Conservation (phyloP, 1,140 invertebrate genomes). For the Pseudachorutes palmiensis region DNA sequence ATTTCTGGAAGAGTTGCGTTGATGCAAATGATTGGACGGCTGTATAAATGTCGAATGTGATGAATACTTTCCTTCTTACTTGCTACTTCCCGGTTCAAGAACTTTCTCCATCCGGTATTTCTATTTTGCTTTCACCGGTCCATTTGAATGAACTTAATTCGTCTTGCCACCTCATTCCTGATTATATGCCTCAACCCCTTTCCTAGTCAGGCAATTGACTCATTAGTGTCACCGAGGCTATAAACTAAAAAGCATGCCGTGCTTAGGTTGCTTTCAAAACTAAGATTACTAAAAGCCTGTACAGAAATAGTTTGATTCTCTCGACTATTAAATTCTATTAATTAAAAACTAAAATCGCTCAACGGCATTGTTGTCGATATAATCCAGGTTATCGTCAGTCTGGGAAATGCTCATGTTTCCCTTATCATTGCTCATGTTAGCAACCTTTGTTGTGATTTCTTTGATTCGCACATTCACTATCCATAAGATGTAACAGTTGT, state of each 20-base stretch:
- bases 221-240: neutral
- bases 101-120: slow-evolving; percentile 5
- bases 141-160: neutral
- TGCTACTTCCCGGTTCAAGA: slow-evolving; percentile 3
- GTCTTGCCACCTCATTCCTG: neutral
- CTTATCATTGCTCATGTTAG: neutral
- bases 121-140: neutral
- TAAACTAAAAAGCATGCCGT: neutral
- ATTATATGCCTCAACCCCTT: neutral
- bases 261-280: neutral
- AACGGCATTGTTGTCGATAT: too few species aligned
- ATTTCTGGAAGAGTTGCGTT: neutral
- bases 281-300: neutral
- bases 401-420: too few species aligned
- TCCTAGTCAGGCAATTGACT: neutral
- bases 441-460: slow-evolving; percentile 18
- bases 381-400: too few species aligned
- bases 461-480: slow-evolving; percentile 21
- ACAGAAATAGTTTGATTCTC: neutral
- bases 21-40: neutral
- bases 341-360: too few species aligned
- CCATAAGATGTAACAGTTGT: slow-evolving; percentile 36
- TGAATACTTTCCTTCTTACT: neutral
- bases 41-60: neutral
- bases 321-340: too few species aligned